A percentile compares a stretch with the other conserved stretches of the same genome.
Conservation (phyloP, 2,797 vertebrate species). For the Pteronotus mesoamericanus region DNA sequence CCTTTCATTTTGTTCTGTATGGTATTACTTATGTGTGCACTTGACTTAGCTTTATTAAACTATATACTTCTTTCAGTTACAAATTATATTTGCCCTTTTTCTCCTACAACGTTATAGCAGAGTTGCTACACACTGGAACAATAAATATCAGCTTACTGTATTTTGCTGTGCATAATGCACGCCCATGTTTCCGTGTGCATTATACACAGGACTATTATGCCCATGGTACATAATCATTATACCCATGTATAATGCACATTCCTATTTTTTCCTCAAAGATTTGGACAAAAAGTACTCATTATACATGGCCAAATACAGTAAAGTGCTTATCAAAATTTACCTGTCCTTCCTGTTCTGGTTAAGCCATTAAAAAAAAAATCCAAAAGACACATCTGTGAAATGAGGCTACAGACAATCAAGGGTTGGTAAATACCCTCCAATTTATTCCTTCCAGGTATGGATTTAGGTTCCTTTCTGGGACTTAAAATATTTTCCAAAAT, state of each 20-base stretch:
- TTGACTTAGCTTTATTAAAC: neutral
- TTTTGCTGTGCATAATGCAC: too few relatives aligned
- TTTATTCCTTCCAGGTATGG: neutral
- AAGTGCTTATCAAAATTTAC: constrained; percentile 9
- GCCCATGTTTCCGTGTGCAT: too few relatives aligned
- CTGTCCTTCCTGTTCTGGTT: neutral
- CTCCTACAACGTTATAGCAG: neutral
- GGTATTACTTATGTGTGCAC: neutral
- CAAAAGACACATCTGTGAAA: neutral
- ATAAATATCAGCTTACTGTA: neutral
- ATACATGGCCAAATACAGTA: too few relatives aligned
- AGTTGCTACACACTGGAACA: neutral
- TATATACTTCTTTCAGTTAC: neutral
- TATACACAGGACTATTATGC: too few relatives aligned
- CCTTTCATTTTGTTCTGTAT: neutral
- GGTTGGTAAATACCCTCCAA: neutral
- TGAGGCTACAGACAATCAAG: neutral
- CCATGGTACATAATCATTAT: too few relatives aligned
- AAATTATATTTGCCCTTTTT: neutral
- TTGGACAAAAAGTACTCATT: too few relatives aligned
- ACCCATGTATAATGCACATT: too few relatives aligned
- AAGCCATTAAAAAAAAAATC: neutral
- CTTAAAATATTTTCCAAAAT: constrained; percentile 29
- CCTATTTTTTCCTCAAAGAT: too few relatives aligned
- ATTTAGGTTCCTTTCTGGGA: neutral